Conservation (phyloP, 2,888 invertebrate species). For the Drosophila incognita region DNA sequence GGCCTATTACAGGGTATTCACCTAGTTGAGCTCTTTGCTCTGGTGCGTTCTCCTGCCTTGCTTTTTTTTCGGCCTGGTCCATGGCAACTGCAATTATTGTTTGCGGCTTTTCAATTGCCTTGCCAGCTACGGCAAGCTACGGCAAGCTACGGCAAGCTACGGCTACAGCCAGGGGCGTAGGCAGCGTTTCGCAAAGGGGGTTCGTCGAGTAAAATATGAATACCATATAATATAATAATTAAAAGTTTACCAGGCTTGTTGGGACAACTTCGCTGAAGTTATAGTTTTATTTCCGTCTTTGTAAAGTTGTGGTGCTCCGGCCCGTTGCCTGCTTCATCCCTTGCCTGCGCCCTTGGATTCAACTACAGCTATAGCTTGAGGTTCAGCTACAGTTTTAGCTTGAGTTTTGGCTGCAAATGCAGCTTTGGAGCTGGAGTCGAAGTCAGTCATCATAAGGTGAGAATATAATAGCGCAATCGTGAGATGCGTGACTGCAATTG, state of each 20-base stretch:
- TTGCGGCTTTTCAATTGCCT: conserved; percentile 79
- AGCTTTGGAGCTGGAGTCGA: conserved; percentile 12
- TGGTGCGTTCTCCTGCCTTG: background rate
- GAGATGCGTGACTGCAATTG: conserved; percentile 85
- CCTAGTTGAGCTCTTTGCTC: background rate
- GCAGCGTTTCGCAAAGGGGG: background rate
- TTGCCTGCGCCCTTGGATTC: background rate
- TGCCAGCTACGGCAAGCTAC: conserved; percentile 25
- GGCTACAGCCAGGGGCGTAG: background rate
- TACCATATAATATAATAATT: background rate
- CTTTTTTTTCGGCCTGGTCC: conserved; percentile 43
- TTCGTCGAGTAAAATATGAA: background rate
- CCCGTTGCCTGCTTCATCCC: background rate
- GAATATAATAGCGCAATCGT: conserved; percentile 85
- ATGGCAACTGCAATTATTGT: conserved; percentile 75
- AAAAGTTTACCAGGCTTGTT: background rate
- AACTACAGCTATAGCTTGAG: conserved; percentile 4
- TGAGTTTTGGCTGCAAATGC: conserved; percentile 31
- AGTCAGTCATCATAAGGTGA: conserved; percentile 80
- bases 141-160: conserved; percentile 12
- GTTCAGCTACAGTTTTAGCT: conserved; percentile 22
- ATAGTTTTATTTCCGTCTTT: background rate
- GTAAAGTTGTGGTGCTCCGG: background rate
- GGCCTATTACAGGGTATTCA: conserved; percentile 24
- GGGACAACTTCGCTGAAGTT: background rate